A percentile compares a stretch with the other conserved stretches of the same genome.
Evolutionary conservation across 2,888 invertebrate species (phyloP).

Genomic region (Hemicrepidius hirtus): DNA sequence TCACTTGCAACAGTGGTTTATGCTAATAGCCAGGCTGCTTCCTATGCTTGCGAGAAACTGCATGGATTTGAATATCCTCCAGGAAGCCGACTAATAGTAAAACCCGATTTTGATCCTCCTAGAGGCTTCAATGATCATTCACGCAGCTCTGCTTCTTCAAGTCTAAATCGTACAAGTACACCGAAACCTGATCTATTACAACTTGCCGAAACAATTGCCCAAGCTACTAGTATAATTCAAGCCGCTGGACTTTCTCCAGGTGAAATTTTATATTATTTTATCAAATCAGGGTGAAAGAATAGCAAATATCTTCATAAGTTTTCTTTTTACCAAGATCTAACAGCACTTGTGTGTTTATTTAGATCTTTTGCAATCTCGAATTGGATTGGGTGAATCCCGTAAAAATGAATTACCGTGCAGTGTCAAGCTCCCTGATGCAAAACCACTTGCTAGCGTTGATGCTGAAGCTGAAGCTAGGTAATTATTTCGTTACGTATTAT

Average conservation of each 20-base stretch:
- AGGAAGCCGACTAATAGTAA: slow-evolving; percentile 86
- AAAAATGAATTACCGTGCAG: slow-evolving; percentile 68
- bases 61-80: slow-evolving; percentile 95
- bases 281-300: too few relatives aligned
- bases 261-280: slow-evolving; percentile 48
- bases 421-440: slow-evolving; percentile 82
- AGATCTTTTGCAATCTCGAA: slow-evolving; percentile 43
- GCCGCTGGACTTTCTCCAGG: slow-evolving; percentile 74
- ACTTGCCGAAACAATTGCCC: slow-evolving; percentile 84
- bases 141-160: slow-evolving; percentile 14
- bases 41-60: slow-evolving; percentile 88
- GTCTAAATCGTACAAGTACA: slow-evolving; percentile 5
- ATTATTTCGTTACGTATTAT: slow-evolving; percentile 23
- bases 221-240: slow-evolving; percentile 84
- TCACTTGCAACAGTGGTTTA: slow-evolving; percentile 82
- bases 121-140: slow-evolving; percentile 31
- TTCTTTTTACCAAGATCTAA: too few relatives aligned
- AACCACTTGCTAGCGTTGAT: slow-evolving; percentile 82
- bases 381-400: slow-evolving; percentile 14
- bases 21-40: slow-evolving; percentile 81
- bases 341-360: too few relatives aligned
- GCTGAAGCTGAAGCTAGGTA: slow-evolving; percentile 79
- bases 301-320: too few relatives aligned
- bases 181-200: slow-evolving; percentile 75
- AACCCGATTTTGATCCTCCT: slow-evolving; percentile 74